Conservation (phyloP, 1,140 invertebrate species). For the Polypedilum pembai region DNA sequence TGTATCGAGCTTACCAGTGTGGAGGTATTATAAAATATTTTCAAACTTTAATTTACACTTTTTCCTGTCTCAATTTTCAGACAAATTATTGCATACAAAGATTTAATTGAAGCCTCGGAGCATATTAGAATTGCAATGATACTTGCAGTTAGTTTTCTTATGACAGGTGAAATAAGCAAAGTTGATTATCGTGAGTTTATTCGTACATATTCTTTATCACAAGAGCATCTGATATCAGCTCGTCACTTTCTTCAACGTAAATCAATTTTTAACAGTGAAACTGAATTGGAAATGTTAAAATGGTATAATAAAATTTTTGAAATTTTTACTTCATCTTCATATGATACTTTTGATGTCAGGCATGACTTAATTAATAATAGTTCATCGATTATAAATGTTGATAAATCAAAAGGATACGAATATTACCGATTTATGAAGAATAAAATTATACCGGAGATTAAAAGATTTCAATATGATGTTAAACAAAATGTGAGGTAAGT, state of each 20-base stretch:
- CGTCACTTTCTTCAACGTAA: neutral
- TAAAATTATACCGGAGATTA: neutral
- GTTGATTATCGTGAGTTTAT: neutral
- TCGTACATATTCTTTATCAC: neutral
- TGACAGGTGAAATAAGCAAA: neutral
- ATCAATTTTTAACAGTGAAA: neutral
- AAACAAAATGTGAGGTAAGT: neutral
- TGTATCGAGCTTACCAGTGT: neutral
- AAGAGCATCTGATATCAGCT: neutral
- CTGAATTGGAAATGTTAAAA: neutral
- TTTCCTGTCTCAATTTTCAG: neutral
- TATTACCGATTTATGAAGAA: neutral
- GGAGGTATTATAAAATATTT: neutral
- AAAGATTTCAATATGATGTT: neutral
- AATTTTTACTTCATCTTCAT: neutral
- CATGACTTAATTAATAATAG: neutral
- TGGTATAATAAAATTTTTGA: conserved; percentile 6
- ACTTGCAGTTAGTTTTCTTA: neutral
- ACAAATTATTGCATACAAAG: conserved; percentile 7
- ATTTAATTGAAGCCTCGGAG: neutral
- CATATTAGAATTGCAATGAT: neutral
- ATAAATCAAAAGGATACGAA: neutral
- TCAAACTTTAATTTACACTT: neutral
- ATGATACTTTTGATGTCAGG: neutral
- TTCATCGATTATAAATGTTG: neutral